Base-by-base conservation (phyloP, 37 sponge, comb jelly and placozoan species). In the Crambe crambe region DNA sequence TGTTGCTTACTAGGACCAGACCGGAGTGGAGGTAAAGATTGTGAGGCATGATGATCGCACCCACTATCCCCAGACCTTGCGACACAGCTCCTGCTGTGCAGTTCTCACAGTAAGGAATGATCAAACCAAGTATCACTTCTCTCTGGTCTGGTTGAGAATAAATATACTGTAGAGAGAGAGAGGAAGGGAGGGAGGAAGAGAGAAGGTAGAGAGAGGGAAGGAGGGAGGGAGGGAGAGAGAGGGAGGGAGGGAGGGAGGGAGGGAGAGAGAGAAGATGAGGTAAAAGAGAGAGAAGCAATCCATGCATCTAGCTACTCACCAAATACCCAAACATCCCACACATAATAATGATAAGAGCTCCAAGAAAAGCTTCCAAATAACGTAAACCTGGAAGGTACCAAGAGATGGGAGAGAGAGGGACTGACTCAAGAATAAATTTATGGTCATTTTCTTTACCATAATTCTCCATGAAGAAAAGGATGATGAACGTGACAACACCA, bases 1-100 rank as follows among this genome's bases (percentile, higher is more conserved):
- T 12, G 12, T 47, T 6, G 12, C 88, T 85, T 60, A 84, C 93
- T 54, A 88, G 75, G 42, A 96, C 97, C 35, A 96, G 76, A 30
- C 93, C 97, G 57, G 97, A 96, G 81, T 96, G 97, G 0, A 96
- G 94, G 87, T 93, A 96, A 65, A 96, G 79, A 70, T 96, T 96
- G 60, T 96, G 97, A 17, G 97, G 97, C 97, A 96, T 96, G 47
- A 96, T 96, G 44, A 96, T 89, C 20, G 97, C 97, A 30, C 97
- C 97, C 26, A 96, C 77, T 0, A 96, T 66, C 0, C 97, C 97
- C 36, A 96, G 87, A 4, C 81, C 87, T 60, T 92, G 87, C 37
- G 82, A 78, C 0, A 61, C 75, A 18, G 83, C 84, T 1, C 29
- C 68, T 35, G 44, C 6, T 9, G 69, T 70, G 68, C 91, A 87